Conservation (phyloP, 2,797 vertebrate species). For the Gymnopithys bicolor region DNA sequence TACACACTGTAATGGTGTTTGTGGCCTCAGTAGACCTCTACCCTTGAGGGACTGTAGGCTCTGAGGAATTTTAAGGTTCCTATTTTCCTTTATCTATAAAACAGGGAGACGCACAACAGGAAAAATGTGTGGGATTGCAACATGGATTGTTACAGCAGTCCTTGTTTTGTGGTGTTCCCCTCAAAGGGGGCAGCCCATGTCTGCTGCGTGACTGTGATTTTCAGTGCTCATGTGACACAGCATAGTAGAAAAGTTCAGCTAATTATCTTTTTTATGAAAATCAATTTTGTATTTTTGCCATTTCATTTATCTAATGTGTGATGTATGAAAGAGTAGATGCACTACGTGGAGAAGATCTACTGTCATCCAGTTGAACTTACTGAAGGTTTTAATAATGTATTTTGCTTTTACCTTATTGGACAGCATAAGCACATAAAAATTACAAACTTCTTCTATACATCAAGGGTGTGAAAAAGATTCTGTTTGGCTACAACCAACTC, state of each 20-base stretch:
- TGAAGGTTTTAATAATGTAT: neutral
- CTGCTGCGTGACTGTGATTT: neutral
- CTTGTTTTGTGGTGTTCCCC: neutral
- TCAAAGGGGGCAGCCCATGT: neutral
- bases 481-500: neutral
- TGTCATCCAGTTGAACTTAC: neutral
- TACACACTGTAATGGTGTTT: neutral
- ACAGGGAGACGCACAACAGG: neutral
- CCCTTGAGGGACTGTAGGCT: neutral
- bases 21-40: neutral
- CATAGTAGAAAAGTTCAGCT: neutral
- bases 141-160: fast-evolving
- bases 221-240: fast-evolving
- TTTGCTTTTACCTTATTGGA: neutral
- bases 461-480: neutral
- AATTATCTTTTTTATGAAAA: neutral
- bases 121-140: neutral
- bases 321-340: neutral
- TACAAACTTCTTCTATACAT: neutral
- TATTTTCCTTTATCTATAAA: neutral
- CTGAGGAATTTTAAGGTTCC: neutral
- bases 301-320: neutral
- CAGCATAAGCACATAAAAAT: neutral
- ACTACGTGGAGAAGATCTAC: neutral
- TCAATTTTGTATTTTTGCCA: neutral